Percentiles rank a stretch among this genome's conserved stretches.
Conservation (phyloP, 2,113 vertebrate genomes). For the Speoplatyrhinus poulsoni region DNA sequence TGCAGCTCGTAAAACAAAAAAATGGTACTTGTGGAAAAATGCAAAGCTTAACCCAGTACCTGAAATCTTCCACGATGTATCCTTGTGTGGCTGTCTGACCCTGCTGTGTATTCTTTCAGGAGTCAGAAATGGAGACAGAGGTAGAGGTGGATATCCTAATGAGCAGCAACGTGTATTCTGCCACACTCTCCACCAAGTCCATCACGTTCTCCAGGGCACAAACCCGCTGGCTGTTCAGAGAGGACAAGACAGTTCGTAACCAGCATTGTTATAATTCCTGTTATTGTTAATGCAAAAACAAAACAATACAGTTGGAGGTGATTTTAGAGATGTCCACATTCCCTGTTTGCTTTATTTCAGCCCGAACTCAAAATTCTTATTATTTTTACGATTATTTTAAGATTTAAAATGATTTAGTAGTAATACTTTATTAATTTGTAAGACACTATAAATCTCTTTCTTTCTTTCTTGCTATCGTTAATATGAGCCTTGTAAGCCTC, state of each 20-base stretch:
- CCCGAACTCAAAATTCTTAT: not conserved
- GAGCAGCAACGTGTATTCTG: constrained; percentile 99
- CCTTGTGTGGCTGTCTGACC: not conserved
- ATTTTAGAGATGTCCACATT: not conserved
- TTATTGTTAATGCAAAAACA: not conserved
- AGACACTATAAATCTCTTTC: not conserved
- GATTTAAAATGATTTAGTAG: not conserved
- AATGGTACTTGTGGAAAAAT: too few species aligned
- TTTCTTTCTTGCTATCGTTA: not conserved
- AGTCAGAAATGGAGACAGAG: constrained; percentile 98
- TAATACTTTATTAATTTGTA: too few species aligned
- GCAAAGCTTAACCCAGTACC: too few species aligned
- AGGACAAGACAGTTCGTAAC: constrained; percentile 93
- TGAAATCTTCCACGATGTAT: too few species aligned
- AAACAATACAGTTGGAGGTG: too few species aligned
- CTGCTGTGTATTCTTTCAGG: constrained; percentile 69
- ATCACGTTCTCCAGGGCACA: constrained; percentile 96
- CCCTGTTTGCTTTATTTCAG: not conserved
- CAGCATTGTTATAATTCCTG: not conserved
- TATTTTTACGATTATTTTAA: not conserved
- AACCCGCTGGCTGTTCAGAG: constrained; percentile 95
- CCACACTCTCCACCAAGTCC: constrained; percentile 97
- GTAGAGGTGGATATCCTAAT: constrained; percentile 99
- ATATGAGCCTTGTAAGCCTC: too few species aligned
- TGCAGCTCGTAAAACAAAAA: too few species aligned